These are phyloP conservation scores for Phortica magna DNA, from an alignment of 2,888 invertebrate genomes.

Conservation along the genomic window DNA sequence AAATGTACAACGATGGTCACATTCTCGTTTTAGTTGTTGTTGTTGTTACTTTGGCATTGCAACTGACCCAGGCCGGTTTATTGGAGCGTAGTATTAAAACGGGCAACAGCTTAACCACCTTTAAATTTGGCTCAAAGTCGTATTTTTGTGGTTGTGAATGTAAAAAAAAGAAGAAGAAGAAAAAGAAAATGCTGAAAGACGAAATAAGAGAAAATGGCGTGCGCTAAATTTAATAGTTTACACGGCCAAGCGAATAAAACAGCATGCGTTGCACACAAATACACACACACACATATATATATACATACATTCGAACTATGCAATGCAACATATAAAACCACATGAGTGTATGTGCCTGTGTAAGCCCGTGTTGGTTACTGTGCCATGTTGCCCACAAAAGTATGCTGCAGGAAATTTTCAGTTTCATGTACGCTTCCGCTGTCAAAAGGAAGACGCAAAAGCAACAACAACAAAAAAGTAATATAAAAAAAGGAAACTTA, in stretches of 20 bases:
- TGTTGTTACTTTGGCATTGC: neutral
- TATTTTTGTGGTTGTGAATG: neutral
- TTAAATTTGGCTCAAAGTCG: slow-evolving; percentile 43
- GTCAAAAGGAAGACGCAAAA: neutral
- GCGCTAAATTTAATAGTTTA: slow-evolving; percentile 58
- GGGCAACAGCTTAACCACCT: slow-evolving; percentile 45
- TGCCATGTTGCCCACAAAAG: slow-evolving; percentile 24
- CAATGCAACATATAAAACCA: slow-evolving; percentile 1
- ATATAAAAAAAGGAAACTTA: slow-evolving; percentile 25
- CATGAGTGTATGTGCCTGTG: neutral
- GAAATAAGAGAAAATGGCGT: slow-evolving; percentile 30
- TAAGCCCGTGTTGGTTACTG: slow-evolving; percentile 51
- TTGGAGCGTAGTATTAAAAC: slow-evolving; percentile 48
- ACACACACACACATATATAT: slow-evolving; percentile 31
- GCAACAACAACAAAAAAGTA: neutral
- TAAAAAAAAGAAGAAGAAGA: slow-evolving; percentile 9
- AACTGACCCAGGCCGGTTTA: slow-evolving; percentile 10
- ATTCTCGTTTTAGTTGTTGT: neutral
- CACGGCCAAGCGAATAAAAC: slow-evolving; percentile 59
- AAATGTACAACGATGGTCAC: neutral
- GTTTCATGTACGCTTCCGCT: slow-evolving; percentile 61
- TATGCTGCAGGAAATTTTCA: slow-evolving; percentile 49
- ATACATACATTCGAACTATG: neutral
- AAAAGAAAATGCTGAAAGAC: slow-evolving; percentile 12
- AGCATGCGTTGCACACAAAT: slow-evolving; percentile 42